Base-by-base conservation (phyloP, 2,113 vertebrate species). In the Myrmophylax atrothorax region DNA sequence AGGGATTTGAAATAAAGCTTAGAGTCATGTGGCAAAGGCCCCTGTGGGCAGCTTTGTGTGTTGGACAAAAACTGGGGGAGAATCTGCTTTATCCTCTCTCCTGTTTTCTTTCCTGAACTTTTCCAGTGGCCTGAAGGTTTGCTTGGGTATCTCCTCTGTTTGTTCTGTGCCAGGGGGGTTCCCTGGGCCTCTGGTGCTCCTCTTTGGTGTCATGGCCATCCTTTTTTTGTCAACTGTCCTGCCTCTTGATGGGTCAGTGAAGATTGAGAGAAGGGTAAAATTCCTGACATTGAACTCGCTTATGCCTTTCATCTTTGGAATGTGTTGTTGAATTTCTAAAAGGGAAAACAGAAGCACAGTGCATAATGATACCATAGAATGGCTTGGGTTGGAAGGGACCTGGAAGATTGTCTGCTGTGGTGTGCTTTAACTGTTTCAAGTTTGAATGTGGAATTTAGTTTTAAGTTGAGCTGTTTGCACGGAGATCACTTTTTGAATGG, bases 311-410 rank as follows among this genome's bases (percentile, higher is more conserved):
- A 1, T 26, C 64, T 68, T 52, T 89, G 37, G 25, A 80, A 68
- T 63, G 23, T 70, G 15, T 26, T 49, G 17, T 14, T 56, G 53
- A 40, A 66, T 86, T 86, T 68, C 28, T 14, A 5, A 9, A 64
- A 55, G 33, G 62, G 38, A 46, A 40, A 42, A 14, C 10, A 38
- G n/a, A 58, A 67, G 10, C 24, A 10, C 67, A 12, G 40, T 3
- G 18, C 14, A 1, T 0, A 1, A 3, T 59, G 18, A 18, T 75
- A 17, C 14, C 16, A 14, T 1, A 12, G 33, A 52, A 18, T n/a
- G 46, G 8, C 26, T 82, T 52, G 16, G 28, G 8, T 60, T 67
- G 60, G 60, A 74, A 44, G 33, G 8, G 12, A 7, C 10, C 15
- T 38, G 33, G 19, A 59, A 52, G 7, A 16, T 50, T 26, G n/a